These are phyloP conservation scores for Phalacrocorax brasilianus DNA, from an alignment of 2,113 vertebrate species.

Conservation along the genomic window DNA sequence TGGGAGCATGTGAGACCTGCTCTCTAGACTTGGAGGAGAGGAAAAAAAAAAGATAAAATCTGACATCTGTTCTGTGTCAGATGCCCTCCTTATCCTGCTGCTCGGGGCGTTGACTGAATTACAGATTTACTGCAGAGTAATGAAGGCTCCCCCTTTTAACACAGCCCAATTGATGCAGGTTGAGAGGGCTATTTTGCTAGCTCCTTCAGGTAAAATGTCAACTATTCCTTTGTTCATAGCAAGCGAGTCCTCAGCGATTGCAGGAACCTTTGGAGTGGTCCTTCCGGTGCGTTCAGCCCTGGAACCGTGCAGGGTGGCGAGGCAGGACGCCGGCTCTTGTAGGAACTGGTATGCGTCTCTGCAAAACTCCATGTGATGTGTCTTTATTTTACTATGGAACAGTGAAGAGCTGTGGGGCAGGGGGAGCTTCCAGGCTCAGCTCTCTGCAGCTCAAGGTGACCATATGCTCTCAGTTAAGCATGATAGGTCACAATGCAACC, in stretches of 20 bases:
- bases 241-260: background rate
- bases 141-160: background rate
- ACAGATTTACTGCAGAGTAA: background rate
- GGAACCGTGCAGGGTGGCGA: rapidly evolving
- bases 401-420: background rate
- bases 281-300: rapidly evolving
- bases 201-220: background rate
- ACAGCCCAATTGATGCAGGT: background rate
- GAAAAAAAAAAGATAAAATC: background rate
- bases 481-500: background rate
- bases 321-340: background rate
- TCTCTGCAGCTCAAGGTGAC: background rate
- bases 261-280: background rate
- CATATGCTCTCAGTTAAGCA: background rate
- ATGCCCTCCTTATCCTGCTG: background rate
- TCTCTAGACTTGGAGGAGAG: slow-evolving; percentile 21
- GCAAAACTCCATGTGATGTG: background rate
- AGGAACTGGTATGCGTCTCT: background rate
- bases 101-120: background rate
- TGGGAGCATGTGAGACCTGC: background rate
- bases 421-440: background rate
- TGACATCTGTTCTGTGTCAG: slow-evolving; percentile 27
- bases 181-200: background rate
- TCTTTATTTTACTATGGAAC: background rate
- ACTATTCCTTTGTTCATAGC: background rate